A percentile compares a stretch with the other conserved stretches of the same genome.
Evolutionary conservation across 1,140 invertebrate species (phyloP).

Genomic region (Ephestia elutella): DNA sequence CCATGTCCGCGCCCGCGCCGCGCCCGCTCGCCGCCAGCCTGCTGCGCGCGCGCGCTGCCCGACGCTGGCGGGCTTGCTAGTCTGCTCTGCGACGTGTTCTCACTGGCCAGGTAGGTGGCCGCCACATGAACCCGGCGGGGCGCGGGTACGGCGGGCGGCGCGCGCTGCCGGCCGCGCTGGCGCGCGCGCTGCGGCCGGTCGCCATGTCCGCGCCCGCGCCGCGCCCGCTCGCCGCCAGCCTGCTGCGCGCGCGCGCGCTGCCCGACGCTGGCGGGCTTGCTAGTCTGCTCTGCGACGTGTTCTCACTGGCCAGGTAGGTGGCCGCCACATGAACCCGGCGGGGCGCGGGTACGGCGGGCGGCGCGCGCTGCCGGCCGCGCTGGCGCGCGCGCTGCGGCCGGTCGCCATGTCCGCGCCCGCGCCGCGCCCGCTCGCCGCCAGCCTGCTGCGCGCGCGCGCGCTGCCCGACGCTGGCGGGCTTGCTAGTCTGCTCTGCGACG

Average conservation of each 20-base stretch:
- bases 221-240: slow-evolving; percentile 88
- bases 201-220: slow-evolving; percentile 93
- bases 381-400: slow-evolving; percentile 93
- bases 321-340: slow-evolving; percentile 98
- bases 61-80: slow-evolving; percentile 75
- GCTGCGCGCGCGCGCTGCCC: slow-evolving; percentile 90
- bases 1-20: slow-evolving; percentile 93
- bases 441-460: slow-evolving; percentile 92
- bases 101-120: slow-evolving; percentile 40
- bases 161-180: slow-evolving; percentile 94
- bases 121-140: too few species aligned
- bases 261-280: slow-evolving; percentile 77
- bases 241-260: slow-evolving; percentile 92
- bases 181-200: slow-evolving; percentile 92
- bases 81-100: slow-evolving; percentile 43
- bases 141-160: slow-evolving; percentile 73
- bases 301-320: slow-evolving; percentile 74
- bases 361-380: slow-evolving; percentile 92
- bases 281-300: slow-evolving; percentile 39
- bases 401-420: slow-evolving; percentile 93
- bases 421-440: slow-evolving; percentile 88
- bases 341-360: slow-evolving; percentile 95
- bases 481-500: slow-evolving; percentile 41
- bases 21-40: slow-evolving; percentile 89
- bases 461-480: slow-evolving; percentile 81